Conservation (phyloP, 37 sponge, comb jelly and placozoan species). For the Mnemiopsis leidyi region DNA sequence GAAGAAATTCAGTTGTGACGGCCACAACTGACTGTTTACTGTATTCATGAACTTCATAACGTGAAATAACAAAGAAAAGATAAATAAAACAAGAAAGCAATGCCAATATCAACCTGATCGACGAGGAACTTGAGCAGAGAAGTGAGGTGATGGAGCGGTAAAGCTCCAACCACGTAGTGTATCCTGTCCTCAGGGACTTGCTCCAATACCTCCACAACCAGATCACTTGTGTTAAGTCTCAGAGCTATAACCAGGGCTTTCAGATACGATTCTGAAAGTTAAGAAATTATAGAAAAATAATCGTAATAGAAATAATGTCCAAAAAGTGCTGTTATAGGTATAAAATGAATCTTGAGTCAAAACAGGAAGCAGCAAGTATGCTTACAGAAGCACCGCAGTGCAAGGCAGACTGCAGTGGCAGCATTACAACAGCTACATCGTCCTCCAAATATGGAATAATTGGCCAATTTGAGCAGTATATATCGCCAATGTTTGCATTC, state of each 20-base stretch:
- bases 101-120: not conserved
- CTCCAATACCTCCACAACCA: slow-evolving; percentile 76
- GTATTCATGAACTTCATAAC: not conserved
- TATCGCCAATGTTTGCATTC: not conserved
- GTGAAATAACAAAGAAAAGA: not conserved
- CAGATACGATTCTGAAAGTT: not conserved
- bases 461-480: not conserved
- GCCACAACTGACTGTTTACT: no score
- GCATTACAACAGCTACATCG: not conserved
- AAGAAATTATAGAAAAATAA: no score
- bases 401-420: not conserved
- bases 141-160: slow-evolving; percentile 5
- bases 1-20: no score
- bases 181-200: slow-evolving; percentile 71
- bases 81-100: not conserved
- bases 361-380: not conserved
- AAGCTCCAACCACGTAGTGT: slow-evolving; percentile 40
- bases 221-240: slow-evolving; percentile 72
- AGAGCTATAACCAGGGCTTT: slow-evolving; percentile 78
- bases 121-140: slow-evolving; percentile 33
- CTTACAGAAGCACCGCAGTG: not conserved
- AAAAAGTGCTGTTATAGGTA: no score
- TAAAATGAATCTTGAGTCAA: not conserved
- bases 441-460: slow-evolving; percentile 46
- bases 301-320: not conserved